Evolutionary conservation across 2,797 vertebrate genomes (phyloP).

Genomic region (Monodelphis domestica): DNA sequence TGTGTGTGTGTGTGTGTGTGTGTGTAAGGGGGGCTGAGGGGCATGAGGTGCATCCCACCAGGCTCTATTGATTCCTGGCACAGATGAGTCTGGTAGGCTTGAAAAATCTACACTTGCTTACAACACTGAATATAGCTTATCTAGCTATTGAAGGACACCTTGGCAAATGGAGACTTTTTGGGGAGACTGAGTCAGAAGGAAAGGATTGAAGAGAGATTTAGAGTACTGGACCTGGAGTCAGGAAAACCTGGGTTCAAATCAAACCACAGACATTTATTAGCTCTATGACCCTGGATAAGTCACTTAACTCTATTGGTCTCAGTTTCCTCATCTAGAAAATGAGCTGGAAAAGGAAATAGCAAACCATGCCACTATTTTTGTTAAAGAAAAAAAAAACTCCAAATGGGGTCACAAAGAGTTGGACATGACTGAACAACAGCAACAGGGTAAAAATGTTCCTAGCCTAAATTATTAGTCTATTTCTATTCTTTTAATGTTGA

Average conservation of each 20-base stretch:
- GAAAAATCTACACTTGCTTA: neutral
- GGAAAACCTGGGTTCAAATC: neutral
- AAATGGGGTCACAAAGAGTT: neutral
- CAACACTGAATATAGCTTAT: neutral
- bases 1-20: too few species aligned
- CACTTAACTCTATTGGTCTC: neutral
- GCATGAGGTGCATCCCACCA: conserved; percentile 68
- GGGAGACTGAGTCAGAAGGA: neutral
- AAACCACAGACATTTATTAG: neutral
- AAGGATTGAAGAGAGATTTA: neutral
- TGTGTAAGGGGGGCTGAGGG: conserved; percentile 1
- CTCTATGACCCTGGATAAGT: neutral
- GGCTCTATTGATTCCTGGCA: conserved; percentile 58
- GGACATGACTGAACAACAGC: neutral
- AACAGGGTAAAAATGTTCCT: neutral
- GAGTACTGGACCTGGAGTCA: neutral
- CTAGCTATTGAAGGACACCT: neutral
- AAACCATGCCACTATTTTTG: neutral
- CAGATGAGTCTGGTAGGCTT: neutral
- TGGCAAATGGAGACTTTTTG: neutral
- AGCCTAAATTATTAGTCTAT: neutral
- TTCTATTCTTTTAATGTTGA: neutral
- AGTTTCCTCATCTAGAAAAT: neutral
- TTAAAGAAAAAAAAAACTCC: neutral
- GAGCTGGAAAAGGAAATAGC: neutral